Base-by-base conservation (phyloP, 2,797 vertebrate genomes). In the Poeciliopsis turneri region DNA sequence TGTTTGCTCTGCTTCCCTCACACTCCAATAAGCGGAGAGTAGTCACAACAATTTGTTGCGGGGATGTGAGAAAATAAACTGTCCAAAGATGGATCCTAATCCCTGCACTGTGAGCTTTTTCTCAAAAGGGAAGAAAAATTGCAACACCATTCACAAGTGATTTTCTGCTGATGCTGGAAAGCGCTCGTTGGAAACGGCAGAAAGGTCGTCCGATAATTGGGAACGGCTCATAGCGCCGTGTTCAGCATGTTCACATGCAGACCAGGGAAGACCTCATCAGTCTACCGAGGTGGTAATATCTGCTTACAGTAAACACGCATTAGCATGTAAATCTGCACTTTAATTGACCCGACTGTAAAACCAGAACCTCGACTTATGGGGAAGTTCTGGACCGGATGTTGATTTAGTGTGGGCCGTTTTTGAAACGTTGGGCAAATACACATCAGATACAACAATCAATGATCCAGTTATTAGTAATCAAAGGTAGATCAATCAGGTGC, bases 161-260 rank as follows among this genome's bases (percentile, higher is more conserved):
- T 84, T 82, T 84, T 64, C 71, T 28, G 82, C 79, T 76, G 71
- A 78, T 83, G 77, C 86, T 86, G 78, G 81, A 83, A 84, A 81
- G 77, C 66, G 68, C 85, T 70, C 86, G 87, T 82, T 78, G 80
- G 77, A 84, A 88, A 77, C 72, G n/a, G 74, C 79, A 4, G 69
- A 90, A 92, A 92, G 91, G 90, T 90, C 84, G 90, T 79, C 86
- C 88, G 84, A 88, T 94, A 90, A 93, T 85, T 88, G 82, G 87
- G 84, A 88, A 92, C 90, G 89, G 90, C 85, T 84, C 57, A 36
- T 57, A 80, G 86, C 75, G 28, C 78, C 72, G 43, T 87, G 87
- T 89, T 84, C 75, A 55, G 73, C 83, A 53, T 87, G 81, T 87
- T 83, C 79, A 82, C 78, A 82, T 28, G 47, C 66, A 69, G 84